Conservation (phyloP, 92 coral and sea anemone genomes). For the Porites rus region DNA sequence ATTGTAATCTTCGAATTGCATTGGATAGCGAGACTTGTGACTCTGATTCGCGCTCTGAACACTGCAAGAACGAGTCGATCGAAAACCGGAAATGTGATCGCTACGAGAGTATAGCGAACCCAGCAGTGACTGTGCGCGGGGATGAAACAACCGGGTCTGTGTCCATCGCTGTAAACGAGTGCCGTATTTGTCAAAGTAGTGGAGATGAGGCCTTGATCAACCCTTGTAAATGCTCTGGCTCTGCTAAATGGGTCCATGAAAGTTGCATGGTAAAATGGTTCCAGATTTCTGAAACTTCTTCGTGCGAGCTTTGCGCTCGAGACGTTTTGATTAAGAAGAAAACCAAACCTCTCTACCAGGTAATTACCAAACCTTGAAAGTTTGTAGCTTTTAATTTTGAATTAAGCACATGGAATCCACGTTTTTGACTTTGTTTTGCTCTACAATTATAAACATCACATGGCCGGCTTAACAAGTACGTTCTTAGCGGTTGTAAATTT, state of each 20-base stretch:
- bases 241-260: constrained; percentile 95
- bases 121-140: not conserved
- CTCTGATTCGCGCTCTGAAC: not conserved
- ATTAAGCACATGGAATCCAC: constrained; percentile 24
- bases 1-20: not conserved
- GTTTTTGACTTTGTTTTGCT: constrained; percentile 20
- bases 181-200: constrained; percentile 85
- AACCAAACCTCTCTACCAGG: constrained; percentile 91
- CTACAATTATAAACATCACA: not conserved
- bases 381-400: not conserved
- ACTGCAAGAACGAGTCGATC: not conserved
- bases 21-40: not conserved
- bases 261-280: constrained; percentile 95
- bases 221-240: constrained; percentile 94
- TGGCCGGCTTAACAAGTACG: not conserved
- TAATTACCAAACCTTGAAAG: constrained; percentile 24
- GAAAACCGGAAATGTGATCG: constrained; percentile 25
- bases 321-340: constrained; percentile 79
- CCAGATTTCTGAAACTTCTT: constrained; percentile 80
- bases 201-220: constrained; percentile 87
- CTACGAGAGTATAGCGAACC: not conserved
- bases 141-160: not conserved
- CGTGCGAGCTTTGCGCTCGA: constrained; percentile 92
- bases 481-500: constrained; percentile 1
- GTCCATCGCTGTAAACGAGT: constrained; percentile 58